Evolutionary conservation across 2,113 vertebrate genomes (phyloP), one percentile per base, ranked within the genome.

Genomic region (Bufo bufo): DNA sequence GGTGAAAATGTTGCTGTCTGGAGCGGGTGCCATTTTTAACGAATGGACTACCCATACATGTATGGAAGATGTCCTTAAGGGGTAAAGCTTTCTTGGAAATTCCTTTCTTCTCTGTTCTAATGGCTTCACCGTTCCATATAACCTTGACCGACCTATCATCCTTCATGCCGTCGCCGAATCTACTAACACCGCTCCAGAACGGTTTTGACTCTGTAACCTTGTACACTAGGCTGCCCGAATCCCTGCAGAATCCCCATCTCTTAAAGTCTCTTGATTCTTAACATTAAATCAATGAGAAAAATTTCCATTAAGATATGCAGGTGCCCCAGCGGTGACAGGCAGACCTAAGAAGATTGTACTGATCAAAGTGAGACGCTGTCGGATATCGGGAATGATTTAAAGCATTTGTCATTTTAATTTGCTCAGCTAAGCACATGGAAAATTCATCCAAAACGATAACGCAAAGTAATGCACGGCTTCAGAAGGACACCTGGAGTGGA

Each of bases 341-440:
- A 78, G 86, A 61, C 71, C 52, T 75, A 61, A 87, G 77, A 65
- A 71, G 78, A 82, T 88, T 82, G 69, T 50, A 50, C 79, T 88
- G 86, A 88, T 88, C 86, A 88, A 88, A 88, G 86, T 50, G 54
- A 75, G 79, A 9, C 43, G 56, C 86, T 82, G 79, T 82, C 56
- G 17, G 80, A 75, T 75, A 75, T 74, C 17, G 23, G 6, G 86
- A 56, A 63, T 65, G 69, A 81, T 65, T 88, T 83, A 82, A 52
- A 58, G 56, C 52, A 49, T 83, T 82, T 75, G 69, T 59, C 85
- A 80, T 80, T 65, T 69, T 79, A 87, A 87, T 87, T 50, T 13
- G 61, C 66, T 43, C 49, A 43, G 16, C 77, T 80, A 81, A 81
- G 79, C 79, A 17, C 58, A 11, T 43, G 10, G 14, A 81, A 47